Conservation (phyloP, 1,140 invertebrate genomes). For the Idris sp. region DNA sequence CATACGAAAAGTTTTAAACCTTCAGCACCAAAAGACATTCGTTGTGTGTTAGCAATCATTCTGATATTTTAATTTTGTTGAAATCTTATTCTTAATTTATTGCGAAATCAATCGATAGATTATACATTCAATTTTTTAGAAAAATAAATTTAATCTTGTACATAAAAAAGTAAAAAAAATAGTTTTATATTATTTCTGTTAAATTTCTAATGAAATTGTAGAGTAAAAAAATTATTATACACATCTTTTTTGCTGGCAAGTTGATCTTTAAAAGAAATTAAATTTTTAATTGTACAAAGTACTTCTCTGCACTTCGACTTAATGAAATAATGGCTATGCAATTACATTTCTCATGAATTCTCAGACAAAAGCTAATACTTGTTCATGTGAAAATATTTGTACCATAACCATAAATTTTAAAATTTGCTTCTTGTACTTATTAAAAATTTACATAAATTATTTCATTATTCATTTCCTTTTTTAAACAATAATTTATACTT, state of each 20-base stretch:
- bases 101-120: too few species aligned
- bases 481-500: too few species aligned
- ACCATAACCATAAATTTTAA: too few species aligned
- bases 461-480: too few species aligned
- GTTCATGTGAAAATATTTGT: slow-evolving; percentile 6
- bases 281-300: slow-evolving; percentile 32
- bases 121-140: too few species aligned
- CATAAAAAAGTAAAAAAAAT: too few species aligned
- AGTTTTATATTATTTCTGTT: background rate
- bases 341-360: slow-evolving; percentile 40
- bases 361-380: slow-evolving; percentile 17
- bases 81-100: slow-evolving; percentile 7
- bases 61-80: too few species aligned
- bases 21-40: slow-evolving; percentile 25
- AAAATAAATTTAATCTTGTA: too few species aligned
- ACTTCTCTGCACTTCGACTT: slow-evolving; percentile 10
- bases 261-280: slow-evolving; percentile 14
- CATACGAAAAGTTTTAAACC: slow-evolving; percentile 60
- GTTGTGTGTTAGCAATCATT: too few species aligned
- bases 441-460: too few species aligned
- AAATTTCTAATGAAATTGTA: background rate
- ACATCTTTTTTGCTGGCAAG: background rate
- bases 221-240: background rate
- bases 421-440: too few species aligned
- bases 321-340: slow-evolving; percentile 50